Conservation (phyloP, 1,140 invertebrate species). For the Hypsibius dujardini region DNA sequence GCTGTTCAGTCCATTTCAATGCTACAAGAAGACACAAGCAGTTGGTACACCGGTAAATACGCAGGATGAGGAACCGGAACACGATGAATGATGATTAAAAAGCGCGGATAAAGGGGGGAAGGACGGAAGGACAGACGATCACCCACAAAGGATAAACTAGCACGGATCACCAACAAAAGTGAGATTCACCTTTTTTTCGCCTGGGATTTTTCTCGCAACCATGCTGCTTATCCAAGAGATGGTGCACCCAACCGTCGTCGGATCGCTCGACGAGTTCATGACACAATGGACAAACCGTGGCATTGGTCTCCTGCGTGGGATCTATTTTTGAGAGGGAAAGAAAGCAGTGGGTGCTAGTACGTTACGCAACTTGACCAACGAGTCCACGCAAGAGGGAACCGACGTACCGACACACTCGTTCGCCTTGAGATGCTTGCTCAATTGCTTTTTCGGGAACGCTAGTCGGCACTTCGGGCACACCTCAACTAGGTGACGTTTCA, state of each 20-base stretch:
- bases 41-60: no score
- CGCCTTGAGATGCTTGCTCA: background rate
- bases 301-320: background rate
- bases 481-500: background rate
- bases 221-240: constrained; percentile 6
- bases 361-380: no score
- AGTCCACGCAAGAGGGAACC: background rate
- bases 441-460: background rate
- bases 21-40: no score
- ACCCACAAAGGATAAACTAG: no score
- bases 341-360: no score
- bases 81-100: no score
- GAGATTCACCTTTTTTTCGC: background rate
- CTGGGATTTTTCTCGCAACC: constrained; percentile 1
- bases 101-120: no score
- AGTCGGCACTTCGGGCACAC: background rate
- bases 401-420: constrained; percentile 5
- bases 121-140: no score
- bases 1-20: no score
- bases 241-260: background rate
- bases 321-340: background rate
- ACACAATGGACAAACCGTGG: constrained; percentile 5
- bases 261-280: background rate
- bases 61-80: no score
- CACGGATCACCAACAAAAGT: no score